Evolutionary conservation across 2,113 vertebrate genomes (phyloP), one percentile per base, ranked within the genome.

Genomic region (Junco hyemalis): DNA sequence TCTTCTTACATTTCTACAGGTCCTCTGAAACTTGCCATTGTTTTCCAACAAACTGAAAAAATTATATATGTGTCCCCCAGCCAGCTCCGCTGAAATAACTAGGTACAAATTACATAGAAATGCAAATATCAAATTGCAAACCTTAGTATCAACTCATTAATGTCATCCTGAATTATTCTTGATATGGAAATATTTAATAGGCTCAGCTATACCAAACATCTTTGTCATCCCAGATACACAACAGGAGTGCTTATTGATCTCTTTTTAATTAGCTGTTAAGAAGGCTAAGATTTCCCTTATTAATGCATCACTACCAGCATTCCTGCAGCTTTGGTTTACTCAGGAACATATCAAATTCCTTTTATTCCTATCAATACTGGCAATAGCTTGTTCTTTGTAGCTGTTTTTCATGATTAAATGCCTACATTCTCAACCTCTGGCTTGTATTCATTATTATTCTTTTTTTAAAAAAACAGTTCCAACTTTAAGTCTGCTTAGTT

Each of bases 191-290:
- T 87, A 70, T 60, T 94, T 91, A 77, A 70, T 89, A 78, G 54
- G 88, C 50, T 94, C 47, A 63, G 33, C 85, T 90, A 47, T 47
- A 86, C 38, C 71, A 91, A 93, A 88, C 82, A 90, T 85, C 78
- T 77, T 78, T 81, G 40, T 91, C 28, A 12, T 93, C 68, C 23
- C 69, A 91, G 78, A 76, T 69, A 63, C 63, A 78, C 81, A 95
- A 82, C 85, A 68, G 68, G 93, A 93, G 40, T 83, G 64, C 44
- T 77, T 90, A 80, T 83, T 95, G 92, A 96, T 93, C 79, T 88
- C 70, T 84, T 77, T 85, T 83, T 85, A 90, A 94, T 92, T 82
- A 94, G 70, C 68, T 56, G 53, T 60, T 95, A 44, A 12, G 51
- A 42, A 94, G 71, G 71, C 81, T 76, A 91, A 47, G 22, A 40